Base-by-base conservation (phyloP, 2,797 vertebrate species). In the Cirrhinus mrigala region DNA sequence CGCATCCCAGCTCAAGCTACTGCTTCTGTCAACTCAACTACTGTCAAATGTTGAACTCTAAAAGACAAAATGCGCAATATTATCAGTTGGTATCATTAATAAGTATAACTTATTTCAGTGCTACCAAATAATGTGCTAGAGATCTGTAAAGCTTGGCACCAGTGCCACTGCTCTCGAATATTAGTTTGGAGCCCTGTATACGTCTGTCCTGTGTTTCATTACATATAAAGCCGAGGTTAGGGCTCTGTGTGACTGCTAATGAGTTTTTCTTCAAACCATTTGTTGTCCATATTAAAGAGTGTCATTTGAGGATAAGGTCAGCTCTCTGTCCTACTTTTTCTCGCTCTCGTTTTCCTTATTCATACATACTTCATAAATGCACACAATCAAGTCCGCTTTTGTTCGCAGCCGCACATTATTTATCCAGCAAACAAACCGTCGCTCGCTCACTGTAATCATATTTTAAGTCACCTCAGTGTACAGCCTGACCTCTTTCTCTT, bases 401-500 rank as follows among this genome's bases (percentile, higher is more conserved):
- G 70, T 27, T 78, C 60, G 3, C 62, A n/a, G 9, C 24, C 20
- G 7, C n/a, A 29, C 27, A 60, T 85, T 71, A 79, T 79, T 71
- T 79, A 18, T 79, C 62, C 75, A 46, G 66, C 27, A 62, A 70
- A 79, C 52, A 46, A 66, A 84, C 50, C 78, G 74, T 46, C 37
- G 8, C 75, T 79, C 20, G 14, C 64, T 69, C 4, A 1, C 52
- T 85, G 20, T 60, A 60, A 79, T 85, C 54, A 24, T 22, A 24
- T 79, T 85, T 76, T 79, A 79, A 79, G 27, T 81, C 44, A 37
- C 46, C 79, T 68, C 12, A 24, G 11, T 11, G 37, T n/a, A 60
- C 64, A 70, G 52, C 40, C 37, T 71, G 52, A 79, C 76, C 83
- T 79, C 76, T 73, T 85, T 84, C 24, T 79, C 12, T 60, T 33